Base-by-base conservation (phyloP, 2,797 vertebrate genomes). In the Ctenosaura bakeri region DNA sequence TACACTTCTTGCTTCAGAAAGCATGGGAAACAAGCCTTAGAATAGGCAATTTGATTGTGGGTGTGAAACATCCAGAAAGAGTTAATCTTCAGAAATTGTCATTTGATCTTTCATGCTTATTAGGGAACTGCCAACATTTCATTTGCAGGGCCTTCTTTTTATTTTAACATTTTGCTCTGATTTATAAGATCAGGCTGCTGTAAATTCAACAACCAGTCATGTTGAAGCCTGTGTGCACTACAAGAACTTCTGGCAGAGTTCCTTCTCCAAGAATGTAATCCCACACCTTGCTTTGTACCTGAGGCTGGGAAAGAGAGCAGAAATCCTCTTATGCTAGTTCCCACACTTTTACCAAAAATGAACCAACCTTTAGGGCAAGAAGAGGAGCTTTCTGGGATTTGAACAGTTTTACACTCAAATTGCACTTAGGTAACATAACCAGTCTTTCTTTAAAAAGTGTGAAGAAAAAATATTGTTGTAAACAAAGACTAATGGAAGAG, bases 371-470 rank as follows among this genome's bases (percentile, higher is more conserved):
- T 82, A 86, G 81, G 82, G 85, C 16, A 16, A 74, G 92, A 87
- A 71, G 42, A 71, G 6, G 46, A 24, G 14, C 56, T 29, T 85
- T 88, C 73, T 91, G 46, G 4, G 16, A 81, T n/a, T 26, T 38
- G 66, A 91, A 89, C 73, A 69, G 52, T 0, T 1, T 62, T 81
- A 78, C 89, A 32, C 1, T 81, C 92, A 85, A 52, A 74, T 88
- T 91, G 69, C 84, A 91, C 64, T 73, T 86, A 92, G 4, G 81
- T 93, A 93, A 69, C 88, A 87, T 71, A 94, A 89, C 86, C 84
- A 71, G 50, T 78, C 80, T 83, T 73, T 89, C 89, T 85, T 59
- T 52, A 92, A 87, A 94, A 91, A 89, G 46, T 18, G 9, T 10
- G 69, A n/a, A 84, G 62, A 24, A 52, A 66, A 52, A 66, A 52